Conservation (phyloP, 1,140 invertebrate genomes). For the Drosophila lacteicornis region DNA sequence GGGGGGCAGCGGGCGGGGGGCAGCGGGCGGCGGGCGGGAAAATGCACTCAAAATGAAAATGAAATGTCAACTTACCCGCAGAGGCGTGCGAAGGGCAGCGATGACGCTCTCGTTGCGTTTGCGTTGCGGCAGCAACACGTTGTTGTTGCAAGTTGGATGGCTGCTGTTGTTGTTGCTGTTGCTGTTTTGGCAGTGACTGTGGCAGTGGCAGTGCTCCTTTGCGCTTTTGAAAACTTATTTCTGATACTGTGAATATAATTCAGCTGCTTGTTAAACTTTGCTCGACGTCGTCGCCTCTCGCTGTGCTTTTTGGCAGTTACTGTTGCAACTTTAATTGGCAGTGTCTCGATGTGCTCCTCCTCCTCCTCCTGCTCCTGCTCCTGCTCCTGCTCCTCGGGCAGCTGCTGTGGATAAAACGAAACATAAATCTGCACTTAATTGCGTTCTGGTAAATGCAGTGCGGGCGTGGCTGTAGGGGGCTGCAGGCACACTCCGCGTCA, state of each 20-base stretch:
- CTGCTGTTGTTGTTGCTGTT: background rate
- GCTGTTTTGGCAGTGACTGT: background rate
- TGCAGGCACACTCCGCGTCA: background rate
- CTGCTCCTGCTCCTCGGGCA: background rate
- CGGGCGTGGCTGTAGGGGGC: background rate
- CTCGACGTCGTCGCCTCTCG: no score
- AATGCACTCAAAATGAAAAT: slow-evolving; percentile 70
- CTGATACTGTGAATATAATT: slow-evolving; percentile 23
- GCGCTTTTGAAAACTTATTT: slow-evolving; percentile 16
- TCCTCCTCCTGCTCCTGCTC: background rate
- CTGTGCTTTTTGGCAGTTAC: slow-evolving; percentile 17
- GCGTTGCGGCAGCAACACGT: slow-evolving; percentile 44
- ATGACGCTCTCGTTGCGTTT: slow-evolving; percentile 45
- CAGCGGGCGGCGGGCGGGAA: background rate
- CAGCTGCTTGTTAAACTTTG: slow-evolving; percentile 30
- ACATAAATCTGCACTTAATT: slow-evolving; percentile 56
- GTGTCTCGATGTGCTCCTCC: slow-evolving; percentile 24
- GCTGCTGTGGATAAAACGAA: slow-evolving; percentile 17
- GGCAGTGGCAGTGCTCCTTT: slow-evolving; percentile 13
- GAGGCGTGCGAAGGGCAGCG: slow-evolving; percentile 58
- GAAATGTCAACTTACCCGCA: slow-evolving; percentile 78
- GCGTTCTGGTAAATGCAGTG: slow-evolving; percentile 4
- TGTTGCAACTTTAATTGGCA: slow-evolving; percentile 51
- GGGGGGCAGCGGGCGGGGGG: background rate
- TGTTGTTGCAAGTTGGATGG: slow-evolving; percentile 33